These are phyloP conservation scores for Acestrorhynchus altus DNA, from an alignment of 2,797 vertebrate species.

Conservation along the genomic window DNA sequence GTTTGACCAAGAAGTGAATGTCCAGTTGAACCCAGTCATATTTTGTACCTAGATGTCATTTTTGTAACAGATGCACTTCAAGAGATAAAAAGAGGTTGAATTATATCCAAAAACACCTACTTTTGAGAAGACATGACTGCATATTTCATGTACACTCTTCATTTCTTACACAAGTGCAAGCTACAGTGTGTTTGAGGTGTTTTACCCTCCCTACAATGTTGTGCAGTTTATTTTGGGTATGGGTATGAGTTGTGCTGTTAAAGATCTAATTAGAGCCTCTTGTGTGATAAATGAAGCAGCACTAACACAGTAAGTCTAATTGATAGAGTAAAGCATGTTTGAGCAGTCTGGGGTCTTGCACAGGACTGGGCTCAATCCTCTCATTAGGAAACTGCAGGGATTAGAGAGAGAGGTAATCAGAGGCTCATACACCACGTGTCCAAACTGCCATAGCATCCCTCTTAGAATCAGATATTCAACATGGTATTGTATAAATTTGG, in stretches of 20 bases:
- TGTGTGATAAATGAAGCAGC: slow-evolving; percentile 70
- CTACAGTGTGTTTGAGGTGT: slow-evolving; percentile 9
- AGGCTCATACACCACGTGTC: slow-evolving; percentile 50
- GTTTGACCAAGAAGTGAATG: too few species aligned
- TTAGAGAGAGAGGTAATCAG: slow-evolving; percentile 70
- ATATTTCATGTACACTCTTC: not conserved
- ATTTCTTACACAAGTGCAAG: not conserved
- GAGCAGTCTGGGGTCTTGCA: slow-evolving; percentile 59
- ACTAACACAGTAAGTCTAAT: slow-evolving; percentile 77
- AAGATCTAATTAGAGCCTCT: slow-evolving; percentile 60
- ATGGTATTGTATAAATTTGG: too few species aligned
- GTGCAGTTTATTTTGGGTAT: slow-evolving; percentile 3
- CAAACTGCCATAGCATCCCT: slow-evolving; percentile 44
- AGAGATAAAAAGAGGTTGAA: not conserved
- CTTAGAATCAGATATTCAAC: not conserved
- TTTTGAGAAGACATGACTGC: not conserved
- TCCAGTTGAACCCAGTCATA: too few species aligned
- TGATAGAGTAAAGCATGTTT: slow-evolving; percentile 48
- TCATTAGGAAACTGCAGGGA: slow-evolving; percentile 64
- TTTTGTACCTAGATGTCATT: too few species aligned
- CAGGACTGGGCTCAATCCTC: slow-evolving; percentile 67
- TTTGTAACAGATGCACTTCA: not conserved
- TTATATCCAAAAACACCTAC: not conserved
- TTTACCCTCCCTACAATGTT: slow-evolving; percentile 18
- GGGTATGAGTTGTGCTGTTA: slow-evolving; percentile 19